Evolutionary conservation across 1,140 invertebrate species (phyloP), one percentile per base, ranked within the genome.

Genomic region (Papilio aristodemus): DNA sequence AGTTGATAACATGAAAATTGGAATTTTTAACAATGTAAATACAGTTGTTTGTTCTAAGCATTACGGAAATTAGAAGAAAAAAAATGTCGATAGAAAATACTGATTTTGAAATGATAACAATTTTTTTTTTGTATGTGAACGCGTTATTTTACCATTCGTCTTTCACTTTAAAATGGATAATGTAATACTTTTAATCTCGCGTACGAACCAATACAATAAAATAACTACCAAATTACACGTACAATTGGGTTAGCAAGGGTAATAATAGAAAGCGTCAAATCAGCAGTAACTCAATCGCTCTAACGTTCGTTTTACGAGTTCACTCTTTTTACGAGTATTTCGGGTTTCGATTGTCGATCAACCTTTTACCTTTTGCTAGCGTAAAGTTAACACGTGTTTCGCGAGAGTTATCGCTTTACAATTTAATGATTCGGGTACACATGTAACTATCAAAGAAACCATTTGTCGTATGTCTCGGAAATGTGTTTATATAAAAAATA

Each of bases 241-340:
- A 22, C 46, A 54, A 54, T 17, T 54, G 19, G 10, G 46, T 54
- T 22, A 54, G 46, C 46, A 54, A 19, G 22, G 46, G 46, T 22
- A 59, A 54, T 36, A 66, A 25, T 32, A 4, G 71, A 62, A 73
- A 67, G 50, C 68, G 79, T 75, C 70, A 50, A 69, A 72, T 76
- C 79, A 74, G 79, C 77, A 79, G 73, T 79, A 79, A 77, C 79
- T 70, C 71, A 75, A 79, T 74, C 72, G 74, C 70, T 80, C 83
- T 87, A 89, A 89, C 81, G 81, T 73, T 71, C 73, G 67, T 78
- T 89, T 87, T 87, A 87, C 81, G 80, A 75, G 76, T 68, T 70
- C 68, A 73, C 70, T 74, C 78, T 75, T 79, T 85, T 86, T 83
- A 84, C 80, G 76, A 77, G 72, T 79, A 83, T 83, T 80, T 82